phyloP scores from a whole-genome alignment of 2,113 vertebrate genomes.

The Alethe castanea region DNA sequence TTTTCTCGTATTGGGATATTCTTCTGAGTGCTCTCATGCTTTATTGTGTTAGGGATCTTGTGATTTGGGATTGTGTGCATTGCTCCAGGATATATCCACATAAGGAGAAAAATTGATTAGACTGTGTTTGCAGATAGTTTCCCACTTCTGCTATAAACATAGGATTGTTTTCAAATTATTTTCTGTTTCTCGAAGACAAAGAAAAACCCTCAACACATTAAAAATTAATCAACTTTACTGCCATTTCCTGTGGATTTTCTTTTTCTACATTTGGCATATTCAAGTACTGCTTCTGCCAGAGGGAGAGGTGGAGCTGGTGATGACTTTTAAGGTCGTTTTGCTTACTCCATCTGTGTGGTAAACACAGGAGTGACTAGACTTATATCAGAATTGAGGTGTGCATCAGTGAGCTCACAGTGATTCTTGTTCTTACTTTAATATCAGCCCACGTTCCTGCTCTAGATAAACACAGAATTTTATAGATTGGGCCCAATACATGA shows the following conservation, averaged over 20 bases:
- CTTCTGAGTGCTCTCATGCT: neutral
- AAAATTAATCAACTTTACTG: neutral
- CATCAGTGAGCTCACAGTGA: neutral
- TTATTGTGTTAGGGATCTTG: constrained; percentile 29
- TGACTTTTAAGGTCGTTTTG: neutral
- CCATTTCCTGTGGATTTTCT: neutral
- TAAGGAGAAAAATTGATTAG: neutral
- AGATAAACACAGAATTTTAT: neutral
- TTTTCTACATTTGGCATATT: neutral
- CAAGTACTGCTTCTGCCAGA: neutral
- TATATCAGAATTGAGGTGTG: neutral
- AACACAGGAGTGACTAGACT: neutral
- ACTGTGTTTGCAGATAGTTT: neutral
- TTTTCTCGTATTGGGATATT: neutral
- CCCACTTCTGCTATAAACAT: neutral
- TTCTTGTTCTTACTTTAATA: neutral
- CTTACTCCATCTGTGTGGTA: neutral
- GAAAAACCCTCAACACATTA: neutral
- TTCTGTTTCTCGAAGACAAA: neutral
- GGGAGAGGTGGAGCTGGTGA: neutral
- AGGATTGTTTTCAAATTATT: neutral
- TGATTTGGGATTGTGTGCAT: neutral
- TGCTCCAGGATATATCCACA: neutral
- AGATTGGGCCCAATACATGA: neutral
- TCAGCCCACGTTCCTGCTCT: neutral